These are phyloP conservation scores for Patella depressa DNA, from an alignment of 2,888 invertebrate genomes.

Conservation along the genomic window DNA sequence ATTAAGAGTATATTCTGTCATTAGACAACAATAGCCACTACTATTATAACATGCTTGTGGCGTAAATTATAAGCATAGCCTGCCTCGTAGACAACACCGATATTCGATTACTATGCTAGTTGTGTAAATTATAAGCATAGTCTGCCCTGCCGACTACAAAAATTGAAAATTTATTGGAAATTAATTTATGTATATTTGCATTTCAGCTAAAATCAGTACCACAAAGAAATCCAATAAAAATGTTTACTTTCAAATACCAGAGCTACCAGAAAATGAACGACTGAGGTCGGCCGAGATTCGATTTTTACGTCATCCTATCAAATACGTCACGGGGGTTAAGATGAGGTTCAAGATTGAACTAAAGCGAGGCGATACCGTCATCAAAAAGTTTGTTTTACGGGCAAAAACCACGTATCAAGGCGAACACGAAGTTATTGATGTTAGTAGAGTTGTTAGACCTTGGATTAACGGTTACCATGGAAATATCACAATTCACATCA, in stretches of 20 bases:
- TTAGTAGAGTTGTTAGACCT: conserved; percentile 41
- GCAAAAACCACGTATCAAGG: conserved; percentile 28
- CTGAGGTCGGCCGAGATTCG: conserved; percentile 56
- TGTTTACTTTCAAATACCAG: conserved; percentile 44
- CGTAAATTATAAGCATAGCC: no score
- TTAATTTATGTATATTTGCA: neutral
- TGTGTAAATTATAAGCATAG: no score
- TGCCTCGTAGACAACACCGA: no score
- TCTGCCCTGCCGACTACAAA: no score
- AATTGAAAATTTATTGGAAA: neutral
- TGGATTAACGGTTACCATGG: conserved; percentile 50
- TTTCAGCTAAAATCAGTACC: neutral
- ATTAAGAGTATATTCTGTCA: no score
- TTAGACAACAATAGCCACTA: no score
- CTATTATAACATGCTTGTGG: no score
- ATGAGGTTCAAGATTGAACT: conserved; percentile 35
- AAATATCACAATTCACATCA: conserved; percentile 39
- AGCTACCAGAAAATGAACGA: conserved; percentile 48
- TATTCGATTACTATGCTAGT: no score
- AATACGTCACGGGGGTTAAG: conserved; percentile 22
- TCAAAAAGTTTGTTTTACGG: conserved; percentile 33
- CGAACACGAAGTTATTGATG: conserved; percentile 42
- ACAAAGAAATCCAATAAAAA: neutral
- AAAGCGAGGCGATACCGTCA: conserved; percentile 25
- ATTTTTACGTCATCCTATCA: conserved; percentile 35